Percentiles rank a stretch among this genome's conserved stretches.
These are phyloP conservation scores for Gonocerus acuteangulatus DNA, from an alignment of 2,888 invertebrate species.

Conservation along the genomic window DNA sequence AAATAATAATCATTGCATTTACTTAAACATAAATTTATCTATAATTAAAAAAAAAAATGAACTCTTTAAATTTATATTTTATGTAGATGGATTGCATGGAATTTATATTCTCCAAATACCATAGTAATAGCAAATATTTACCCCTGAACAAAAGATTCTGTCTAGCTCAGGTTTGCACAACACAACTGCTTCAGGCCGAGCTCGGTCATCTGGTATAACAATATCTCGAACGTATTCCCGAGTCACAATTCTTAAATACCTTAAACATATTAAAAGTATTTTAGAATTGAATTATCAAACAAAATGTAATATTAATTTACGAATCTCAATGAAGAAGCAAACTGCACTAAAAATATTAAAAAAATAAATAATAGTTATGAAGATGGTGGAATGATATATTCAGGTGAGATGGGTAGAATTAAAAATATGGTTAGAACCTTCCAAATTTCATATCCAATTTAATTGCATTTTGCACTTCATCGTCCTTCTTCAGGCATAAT, in stretches of 20 bases:
- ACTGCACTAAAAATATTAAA: no score
- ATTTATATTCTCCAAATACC: no score
- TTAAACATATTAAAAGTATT: no score
- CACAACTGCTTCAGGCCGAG: slow-evolving; percentile 15
- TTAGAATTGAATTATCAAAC: not conserved
- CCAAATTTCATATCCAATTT: no score
- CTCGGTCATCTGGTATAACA: slow-evolving; percentile 26
- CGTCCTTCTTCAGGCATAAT: no score
- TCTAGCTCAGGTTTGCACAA: slow-evolving; percentile 24
- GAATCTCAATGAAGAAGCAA: not conserved
- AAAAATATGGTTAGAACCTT: no score
- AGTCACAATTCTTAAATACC: slow-evolving; percentile 28
- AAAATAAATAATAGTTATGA: no score
- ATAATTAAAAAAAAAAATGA: not conserved
- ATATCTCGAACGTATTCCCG: slow-evolving; percentile 31
- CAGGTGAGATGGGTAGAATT: no score
- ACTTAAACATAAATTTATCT: not conserved
- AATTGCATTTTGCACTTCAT: no score
- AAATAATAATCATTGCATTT: not conserved
- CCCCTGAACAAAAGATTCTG: slow-evolving; percentile 9
- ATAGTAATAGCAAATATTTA: no score
- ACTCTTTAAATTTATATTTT: no score
- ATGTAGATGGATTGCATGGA: not conserved
- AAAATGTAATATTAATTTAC: not conserved
- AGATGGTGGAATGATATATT: no score